Base-by-base conservation (phyloP, 2,113 vertebrate species). In the Toxostoma redivivum region DNA sequence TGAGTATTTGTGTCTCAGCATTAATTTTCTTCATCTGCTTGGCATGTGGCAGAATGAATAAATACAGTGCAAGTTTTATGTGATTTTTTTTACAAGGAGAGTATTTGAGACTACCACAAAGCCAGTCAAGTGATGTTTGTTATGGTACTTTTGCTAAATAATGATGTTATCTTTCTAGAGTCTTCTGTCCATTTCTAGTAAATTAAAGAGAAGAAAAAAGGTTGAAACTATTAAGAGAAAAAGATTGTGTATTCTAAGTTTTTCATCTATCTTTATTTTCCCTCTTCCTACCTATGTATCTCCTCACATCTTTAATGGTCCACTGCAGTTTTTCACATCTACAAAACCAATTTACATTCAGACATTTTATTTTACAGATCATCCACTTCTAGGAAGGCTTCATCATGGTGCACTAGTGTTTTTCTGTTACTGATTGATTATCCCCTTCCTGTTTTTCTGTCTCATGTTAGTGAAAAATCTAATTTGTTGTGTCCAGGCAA, bases 21-120 rank as follows among this genome's bases (percentile, higher is more conserved):
- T 65, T 96, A 40, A 93, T 78, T 95, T 76, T 64, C 64, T 79
- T 84, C 85, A 69, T 86, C 87, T 89, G 72, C 71, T 90, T 94
- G 54, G 87, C 62, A 76, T 35, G 64, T 77, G 65, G 50, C 77
- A 89, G 76, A 95, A 88, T 83, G 50, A 86, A 88, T 62, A 82
- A 90, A 92, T 66, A 78, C 62, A 88, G 78, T 81, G 76, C 56
- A 76, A 90, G 56, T 90, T 87, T 15, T 37, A 61, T 84, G 28
- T 35, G 86, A 51, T 42, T 61, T 82, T 77, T 81, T 81, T 62
- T 56, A 61, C 33, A 91, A 60, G 65, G 60, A 71, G 48, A 30
- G 42, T 31, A 56, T 92, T 88, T 71, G 67, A 82, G 82, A 82
- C 93, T 89, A 50, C 64, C 85, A 65, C 81, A 92, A 61, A 96